Evolutionary conservation across 2,888 invertebrate genomes (phyloP), one percentile per base, ranked within the genome.

Genomic region (Agrenia bidenticulata): DNA sequence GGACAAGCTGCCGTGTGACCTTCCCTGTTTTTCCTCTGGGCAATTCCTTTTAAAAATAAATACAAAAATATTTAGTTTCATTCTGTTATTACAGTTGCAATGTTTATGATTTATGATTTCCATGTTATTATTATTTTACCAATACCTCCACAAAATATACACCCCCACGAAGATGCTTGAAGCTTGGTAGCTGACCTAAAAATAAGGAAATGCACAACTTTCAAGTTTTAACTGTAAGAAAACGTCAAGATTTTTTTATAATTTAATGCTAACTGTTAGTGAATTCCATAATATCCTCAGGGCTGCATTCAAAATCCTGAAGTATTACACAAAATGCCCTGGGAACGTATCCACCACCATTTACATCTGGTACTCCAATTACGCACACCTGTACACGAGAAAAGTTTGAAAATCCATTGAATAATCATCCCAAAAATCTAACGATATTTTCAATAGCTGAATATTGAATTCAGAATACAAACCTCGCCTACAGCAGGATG

Each of bases 291-390:
- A 75, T 63, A 59, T 75, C 73, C 41, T 67, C 61, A 0, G 66
- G 26, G n/a, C 61, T 66, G 5, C 62, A 54, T 45, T 54, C 23
- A 0, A 56, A 51, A 27, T 61, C 61, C 9, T 54, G 1, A 15
- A 51, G 21, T 15, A 42, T 26, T n/a, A 68, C 69, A n/a, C 70
- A 68, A 57, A 75, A 61, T 9, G 73, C 75, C n/a, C 75, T 51
- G 21, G 75, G 75, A 49, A 75, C 61, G 15, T 66, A 61, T 53
- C 73, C 75, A 21, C 73, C 73, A 15, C 73, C 73, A 17, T 75
- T 62, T 7, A 73, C 72, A 58, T 73, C 73, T 1, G 57, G 63
- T 7, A 75, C 50, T 11, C 75, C 73, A 26, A 75, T 23, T 7
- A 75, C 75, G 50, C 75, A 72, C 15, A 70, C 70, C 54, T 70